Conservation (phyloP, 2,113 vertebrate genomes). For the Phycodurus eques region DNA sequence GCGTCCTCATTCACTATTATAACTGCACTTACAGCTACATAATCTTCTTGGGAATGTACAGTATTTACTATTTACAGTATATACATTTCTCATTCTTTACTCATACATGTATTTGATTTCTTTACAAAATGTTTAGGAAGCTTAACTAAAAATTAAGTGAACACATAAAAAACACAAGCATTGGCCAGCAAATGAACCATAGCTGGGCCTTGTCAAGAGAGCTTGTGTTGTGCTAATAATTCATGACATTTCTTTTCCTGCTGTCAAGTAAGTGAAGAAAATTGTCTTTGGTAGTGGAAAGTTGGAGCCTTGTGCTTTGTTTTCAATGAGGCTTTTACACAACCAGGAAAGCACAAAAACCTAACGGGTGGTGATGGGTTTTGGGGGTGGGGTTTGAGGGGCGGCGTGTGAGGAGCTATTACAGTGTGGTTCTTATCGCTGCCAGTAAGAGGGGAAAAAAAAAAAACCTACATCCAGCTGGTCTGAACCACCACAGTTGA, state of each 20-base stretch:
- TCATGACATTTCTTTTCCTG: constrained; percentile 19
- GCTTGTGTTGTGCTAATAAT: constrained; percentile 18
- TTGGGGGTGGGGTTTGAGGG: neutral
- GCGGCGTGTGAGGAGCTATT: constrained; percentile 27
- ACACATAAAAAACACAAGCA: constrained; percentile 7
- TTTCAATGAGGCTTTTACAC: constrained; percentile 4
- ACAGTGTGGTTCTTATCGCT: constrained; percentile 33
- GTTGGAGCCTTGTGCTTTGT: constrained; percentile 13
- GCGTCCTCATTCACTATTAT: too few species aligned
- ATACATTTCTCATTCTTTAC: too few species aligned
- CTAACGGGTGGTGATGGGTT: neutral
- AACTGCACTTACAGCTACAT: too few species aligned
- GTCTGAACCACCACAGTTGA: constrained; percentile 17
- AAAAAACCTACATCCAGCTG: constrained; percentile 24
- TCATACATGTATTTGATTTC: too few species aligned
- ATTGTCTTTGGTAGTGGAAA: neutral
- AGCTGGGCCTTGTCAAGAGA: constrained; percentile 19
- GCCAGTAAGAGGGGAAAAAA: constrained; percentile 16
- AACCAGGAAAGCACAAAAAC: constrained; percentile 27
- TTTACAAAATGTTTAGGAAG: too few species aligned
- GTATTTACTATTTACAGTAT: too few species aligned
- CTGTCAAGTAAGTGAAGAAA: constrained; percentile 10
- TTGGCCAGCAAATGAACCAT: constrained; percentile 18
- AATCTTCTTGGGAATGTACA: too few species aligned
- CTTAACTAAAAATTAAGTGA: constrained; percentile 1